These are phyloP conservation scores for Brachirus orientalis DNA, from an alignment of 2,113 vertebrate genomes.

Conservation along the genomic window DNA sequence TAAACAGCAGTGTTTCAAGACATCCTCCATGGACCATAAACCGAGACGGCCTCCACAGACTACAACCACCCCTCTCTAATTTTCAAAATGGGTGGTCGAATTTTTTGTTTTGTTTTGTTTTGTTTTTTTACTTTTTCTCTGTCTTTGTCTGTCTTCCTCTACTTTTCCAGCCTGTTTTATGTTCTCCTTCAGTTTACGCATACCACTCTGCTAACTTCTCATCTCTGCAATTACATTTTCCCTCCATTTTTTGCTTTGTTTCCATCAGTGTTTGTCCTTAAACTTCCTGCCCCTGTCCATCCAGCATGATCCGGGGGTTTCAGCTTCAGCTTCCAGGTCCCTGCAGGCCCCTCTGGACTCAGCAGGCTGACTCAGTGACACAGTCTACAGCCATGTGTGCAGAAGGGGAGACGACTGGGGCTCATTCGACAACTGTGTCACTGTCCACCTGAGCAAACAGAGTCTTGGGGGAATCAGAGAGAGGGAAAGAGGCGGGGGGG, in stretches of 20 bases:
- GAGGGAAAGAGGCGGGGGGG: slow-evolving; percentile 47
- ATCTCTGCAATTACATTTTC: slow-evolving; percentile 51
- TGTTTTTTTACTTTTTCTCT: slow-evolving; percentile 15
- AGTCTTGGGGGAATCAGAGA: slow-evolving; percentile 73
- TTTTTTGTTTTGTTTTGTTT: no score
- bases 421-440: slow-evolving; percentile 94
- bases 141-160: slow-evolving; percentile 39
- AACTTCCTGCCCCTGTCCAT: slow-evolving; percentile 82
- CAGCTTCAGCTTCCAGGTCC: slow-evolving; percentile 89
- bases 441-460: slow-evolving; percentile 99
- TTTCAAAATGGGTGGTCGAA: slow-evolving; percentile 78
- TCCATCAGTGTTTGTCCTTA: slow-evolving; percentile 59
- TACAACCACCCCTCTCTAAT: slow-evolving; percentile 74
- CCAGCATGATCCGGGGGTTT: slow-evolving; percentile 82
- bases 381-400: slow-evolving; percentile 89
- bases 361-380: slow-evolving; percentile 91
- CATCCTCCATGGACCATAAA: slow-evolving; percentile 83
- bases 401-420: slow-evolving; percentile 84
- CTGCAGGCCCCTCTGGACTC: slow-evolving; percentile 82
- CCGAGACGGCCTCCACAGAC: slow-evolving; percentile 74
- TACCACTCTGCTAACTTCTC: slow-evolving; percentile 14
- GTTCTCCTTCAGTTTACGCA: slow-evolving; percentile 38
- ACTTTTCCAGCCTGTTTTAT: slow-evolving; percentile 37
- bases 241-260: slow-evolving; percentile 23
- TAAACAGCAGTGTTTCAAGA: slow-evolving; percentile 80